Evolutionary conservation across 1,140 invertebrate genomes (phyloP).

Genomic region (Lordiphosa clarofinis): DNA sequence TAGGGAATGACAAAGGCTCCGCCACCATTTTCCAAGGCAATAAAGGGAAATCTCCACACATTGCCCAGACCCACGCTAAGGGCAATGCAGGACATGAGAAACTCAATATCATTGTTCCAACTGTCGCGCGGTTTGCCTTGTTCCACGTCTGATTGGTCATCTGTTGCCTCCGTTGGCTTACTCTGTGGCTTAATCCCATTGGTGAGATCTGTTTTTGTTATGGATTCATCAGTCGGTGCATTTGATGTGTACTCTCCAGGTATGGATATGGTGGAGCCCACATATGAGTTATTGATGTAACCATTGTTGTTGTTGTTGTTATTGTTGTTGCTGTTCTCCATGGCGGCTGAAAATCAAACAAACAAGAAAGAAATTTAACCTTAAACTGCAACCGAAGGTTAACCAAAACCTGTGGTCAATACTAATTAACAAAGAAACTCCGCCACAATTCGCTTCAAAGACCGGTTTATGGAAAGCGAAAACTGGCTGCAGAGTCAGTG

Average conservation of each 20-base stretch:
- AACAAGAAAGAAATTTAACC: constrained; percentile 29
- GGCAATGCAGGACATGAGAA: constrained; percentile 94
- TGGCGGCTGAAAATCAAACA: constrained; percentile 36
- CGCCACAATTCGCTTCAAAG: constrained; percentile 3
- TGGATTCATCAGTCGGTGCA: not conserved
- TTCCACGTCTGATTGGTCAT: not conserved
- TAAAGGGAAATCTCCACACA: constrained; percentile 87
- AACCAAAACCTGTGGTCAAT: constrained; percentile 50
- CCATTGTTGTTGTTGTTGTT: constrained; percentile 50
- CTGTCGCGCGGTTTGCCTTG: constrained; percentile 81
- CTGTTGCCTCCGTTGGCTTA: not conserved
- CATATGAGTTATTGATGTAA: constrained; percentile 59
- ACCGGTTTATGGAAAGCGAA: constrained; percentile 28
- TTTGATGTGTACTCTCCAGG: constrained; percentile 55
- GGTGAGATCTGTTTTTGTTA: constrained; percentile 1
- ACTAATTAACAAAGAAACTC: constrained; percentile 19
- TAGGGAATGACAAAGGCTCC: constrained; percentile 89
- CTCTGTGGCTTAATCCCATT: constrained; percentile 21
- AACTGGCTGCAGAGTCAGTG: constrained; percentile 47
- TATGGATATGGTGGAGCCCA: constrained; percentile 68
- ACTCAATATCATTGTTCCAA: constrained; percentile 92
- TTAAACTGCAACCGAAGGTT: constrained; percentile 50
- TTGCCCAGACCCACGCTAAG: constrained; percentile 92
- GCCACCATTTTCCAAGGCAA: constrained; percentile 91
- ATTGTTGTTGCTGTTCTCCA: too few relatives aligned